Evolutionary conservation across 2,797 vertebrate species (phyloP), one percentile per base, ranked within the genome.

Genomic region (Coreius guichenoti): DNA sequence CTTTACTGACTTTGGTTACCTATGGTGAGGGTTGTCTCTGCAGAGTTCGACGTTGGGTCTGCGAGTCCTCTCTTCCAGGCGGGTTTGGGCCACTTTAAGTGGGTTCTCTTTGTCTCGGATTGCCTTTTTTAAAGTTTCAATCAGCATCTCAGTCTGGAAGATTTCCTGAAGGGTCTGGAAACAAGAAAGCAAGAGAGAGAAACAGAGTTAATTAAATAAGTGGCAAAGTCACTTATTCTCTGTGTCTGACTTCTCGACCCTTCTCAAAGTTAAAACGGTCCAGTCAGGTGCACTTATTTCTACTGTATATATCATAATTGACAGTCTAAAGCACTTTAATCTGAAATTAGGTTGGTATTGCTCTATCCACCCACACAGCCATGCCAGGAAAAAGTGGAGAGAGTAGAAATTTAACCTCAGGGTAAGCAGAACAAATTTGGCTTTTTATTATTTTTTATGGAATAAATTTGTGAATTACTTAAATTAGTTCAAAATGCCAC

Each of bases 1-100:
- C 39, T n/a, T 58, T 58, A n/a, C 3, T 56, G 56, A 26, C 1
- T 29, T 54, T 1, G 5, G n/a, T 89, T 90, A 98, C 98, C 96
- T 94, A 89, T 98, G 83, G 87, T 99, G 95, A 12, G 96, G 96
- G 58, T 91, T 91, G 88, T 99, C 98, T 77, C 96, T 92, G 92
- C 98, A 99, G 77, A 99, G 95, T 91, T 99, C 98, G 1, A 97
- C 26, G 0, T 98, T 96, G 7, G 98, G 97, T 89, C 98, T 95
- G 82, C 96, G 92, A 0, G 95, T 96, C 54, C 97, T 95, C 88
- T 99, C 96, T 0, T 98, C 97, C 90, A 99, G 92, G 3, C 97
- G 92, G 0, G 97, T 99, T 86, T 99, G 98, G 5, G 97, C 98
- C 87, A 99, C 96, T 92, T 97, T 98, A 72, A 99, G 87, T 0